Base-by-base conservation (phyloP, 2,888 invertebrate species). In the Tetranychus piercei region DNA sequence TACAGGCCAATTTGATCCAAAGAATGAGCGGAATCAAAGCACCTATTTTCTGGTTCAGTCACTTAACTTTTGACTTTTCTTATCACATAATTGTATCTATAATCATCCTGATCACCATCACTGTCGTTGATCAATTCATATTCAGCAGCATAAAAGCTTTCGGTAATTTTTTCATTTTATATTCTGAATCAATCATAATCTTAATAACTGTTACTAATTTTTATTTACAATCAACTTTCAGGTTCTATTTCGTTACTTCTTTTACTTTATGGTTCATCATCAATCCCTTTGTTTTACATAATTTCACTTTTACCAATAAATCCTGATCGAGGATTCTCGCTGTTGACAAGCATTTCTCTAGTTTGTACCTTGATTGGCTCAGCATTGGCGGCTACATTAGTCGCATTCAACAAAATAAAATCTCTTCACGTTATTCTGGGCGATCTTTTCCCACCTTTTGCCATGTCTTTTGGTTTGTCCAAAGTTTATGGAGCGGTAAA, bases 271-370 rank as follows among this genome's bases (percentile, higher is more conserved):
- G 78, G 78, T n/a, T 76, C 76, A 72, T 73, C 76, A 4, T 75
- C 78, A 1, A 78, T 79, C 67, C 78, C 79, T 43, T 74, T 79
- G 66, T 77, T 76, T 43, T 79, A 79, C 73, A 64, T 76, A 23
- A 23, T 77, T 44, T 77, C 79, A 7, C 75, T 77, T 44, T 20
- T 76, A 20, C 72, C 77, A 45, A 75, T 75, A 64, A 77, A 76
- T 20, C 76, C 78, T 18, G 74, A 75, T 44, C 74, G 76, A 43
- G 79, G 79, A 44, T 79, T 77, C 72, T 67, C 74, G 4, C 65
- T 75, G 20, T 23, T 76, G 20, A 72, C 73, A 22, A 75, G 74
- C 1, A 23, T 77, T 1, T 74, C 73, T 6, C 45, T 77, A 6
- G 20, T 76, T 23, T 65, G 74, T 18, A 76, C 76, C 4, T 1